A percentile compares a stretch with the other conserved stretches of the same genome.
Conservation (phyloP, 30 jellyfish, hydroid and myxozoan genomes). For the Morbakka virulenta region DNA sequence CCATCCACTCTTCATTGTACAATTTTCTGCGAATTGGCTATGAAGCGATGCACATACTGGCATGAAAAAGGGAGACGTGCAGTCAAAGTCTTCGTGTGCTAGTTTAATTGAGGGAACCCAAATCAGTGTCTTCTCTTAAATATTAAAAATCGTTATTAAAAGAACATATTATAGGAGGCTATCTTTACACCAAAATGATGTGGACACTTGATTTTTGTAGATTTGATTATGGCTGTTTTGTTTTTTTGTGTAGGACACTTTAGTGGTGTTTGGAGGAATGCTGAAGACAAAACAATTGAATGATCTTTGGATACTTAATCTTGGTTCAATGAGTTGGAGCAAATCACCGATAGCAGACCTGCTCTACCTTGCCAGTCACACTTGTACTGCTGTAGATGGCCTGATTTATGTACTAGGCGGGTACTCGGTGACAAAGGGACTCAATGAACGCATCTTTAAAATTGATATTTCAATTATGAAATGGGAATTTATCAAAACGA, state of each 20-base stretch:
- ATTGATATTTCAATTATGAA: slow-evolving; percentile 32
- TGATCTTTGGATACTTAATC: background rate
- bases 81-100: too few species aligned
- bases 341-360: background rate
- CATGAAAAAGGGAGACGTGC: too few species aligned
- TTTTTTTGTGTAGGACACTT: background rate
- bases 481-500: slow-evolving; percentile 16
- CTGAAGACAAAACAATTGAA: background rate
- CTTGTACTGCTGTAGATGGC: slow-evolving; percentile 75
- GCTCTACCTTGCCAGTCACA: slow-evolving; percentile 68
- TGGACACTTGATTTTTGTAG: too few species aligned
- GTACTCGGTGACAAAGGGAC: slow-evolving; percentile 28
- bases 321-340: background rate
- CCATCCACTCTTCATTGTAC: too few species aligned
- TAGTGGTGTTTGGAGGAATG: background rate
- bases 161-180: too few species aligned
- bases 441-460: slow-evolving; percentile 30
- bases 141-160: too few species aligned
- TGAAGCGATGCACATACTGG: too few species aligned
- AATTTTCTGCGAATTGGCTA: too few species aligned
- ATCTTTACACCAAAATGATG: too few species aligned
- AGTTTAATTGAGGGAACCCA: too few species aligned
- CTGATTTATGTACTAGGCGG: slow-evolving; percentile 82
- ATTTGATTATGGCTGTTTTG: too few species aligned
- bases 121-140: too few species aligned